A percentile compares a stretch with the other conserved stretches of the same genome.
These are phyloP conservation scores for Pelvicachromis taeniatus DNA, from an alignment of 2,113 vertebrate species.

Conservation along the genomic window DNA sequence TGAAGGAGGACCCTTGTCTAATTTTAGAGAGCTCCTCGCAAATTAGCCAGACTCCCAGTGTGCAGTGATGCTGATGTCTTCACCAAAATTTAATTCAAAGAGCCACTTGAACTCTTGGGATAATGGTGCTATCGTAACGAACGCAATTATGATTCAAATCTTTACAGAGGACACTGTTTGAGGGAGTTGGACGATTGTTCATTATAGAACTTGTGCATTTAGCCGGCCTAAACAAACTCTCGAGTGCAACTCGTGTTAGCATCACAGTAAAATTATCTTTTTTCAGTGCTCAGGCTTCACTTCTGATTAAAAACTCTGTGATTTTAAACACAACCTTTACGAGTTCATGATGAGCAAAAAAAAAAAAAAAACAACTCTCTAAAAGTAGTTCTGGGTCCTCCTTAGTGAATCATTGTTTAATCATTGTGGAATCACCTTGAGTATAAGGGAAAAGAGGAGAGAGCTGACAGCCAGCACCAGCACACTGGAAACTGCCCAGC, in stretches of 20 bases:
- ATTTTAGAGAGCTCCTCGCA: slow-evolving; percentile 12
- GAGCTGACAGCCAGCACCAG: slow-evolving; percentile 86
- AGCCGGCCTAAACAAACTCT: not conserved
- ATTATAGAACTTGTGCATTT: slow-evolving; percentile 1
- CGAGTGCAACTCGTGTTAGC: not conserved
- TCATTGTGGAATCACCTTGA: slow-evolving; percentile 84
- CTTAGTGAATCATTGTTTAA: slow-evolving; percentile 44
- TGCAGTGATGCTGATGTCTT: not conserved
- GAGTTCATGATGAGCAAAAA: not conserved
- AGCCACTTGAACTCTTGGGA: not conserved
- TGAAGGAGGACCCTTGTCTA: slow-evolving; percentile 40
- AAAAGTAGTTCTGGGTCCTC: slow-evolving; percentile 34
- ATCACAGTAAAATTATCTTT: not conserved
- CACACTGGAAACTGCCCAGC: slow-evolving; percentile 88
- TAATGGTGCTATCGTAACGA: slow-evolving; percentile 1
- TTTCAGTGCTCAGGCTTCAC: not conserved
- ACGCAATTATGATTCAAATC: slow-evolving; percentile 19
- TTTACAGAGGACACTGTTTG: not conserved
- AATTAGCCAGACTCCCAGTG: not conserved
- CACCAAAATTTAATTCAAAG: not conserved
- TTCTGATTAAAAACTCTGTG: not conserved
- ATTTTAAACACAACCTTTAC: not conserved
- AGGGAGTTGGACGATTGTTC: not conserved
- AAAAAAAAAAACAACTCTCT: not conserved
- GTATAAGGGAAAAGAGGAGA: slow-evolving; percentile 79